A percentile compares a stretch with the other conserved stretches of the same genome.
Evolutionary conservation across 2,797 vertebrate genomes (phyloP).

Genomic region (Meda fulgida): DNA sequence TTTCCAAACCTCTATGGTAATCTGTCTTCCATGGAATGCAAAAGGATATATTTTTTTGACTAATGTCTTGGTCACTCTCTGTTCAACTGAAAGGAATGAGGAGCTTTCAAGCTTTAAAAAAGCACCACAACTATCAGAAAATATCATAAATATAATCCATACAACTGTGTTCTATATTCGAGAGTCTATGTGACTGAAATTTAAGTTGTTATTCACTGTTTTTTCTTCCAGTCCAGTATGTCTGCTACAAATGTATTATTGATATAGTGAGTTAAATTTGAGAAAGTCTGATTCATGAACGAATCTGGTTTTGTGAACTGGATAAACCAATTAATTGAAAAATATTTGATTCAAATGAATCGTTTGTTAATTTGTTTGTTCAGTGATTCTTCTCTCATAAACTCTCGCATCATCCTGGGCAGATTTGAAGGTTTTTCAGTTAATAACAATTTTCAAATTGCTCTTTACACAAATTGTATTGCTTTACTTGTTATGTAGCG

Average conservation of each 20-base stretch:
- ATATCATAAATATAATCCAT: not conserved
- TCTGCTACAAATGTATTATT: not conserved
- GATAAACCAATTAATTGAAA: not conserved
- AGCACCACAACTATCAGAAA: not conserved
- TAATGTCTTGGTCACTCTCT: not conserved
- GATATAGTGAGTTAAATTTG: not conserved
- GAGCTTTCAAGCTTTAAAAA: not conserved
- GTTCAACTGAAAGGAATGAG: not conserved
- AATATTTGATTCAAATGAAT: not conserved
- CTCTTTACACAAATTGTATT: not conserved
- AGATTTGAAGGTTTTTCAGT: not conserved
- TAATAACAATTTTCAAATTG: not conserved
- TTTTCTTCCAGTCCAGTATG: not conserved
- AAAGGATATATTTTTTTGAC: not conserved
- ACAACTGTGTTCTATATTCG: not conserved
- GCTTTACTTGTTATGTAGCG: too few relatives aligned
- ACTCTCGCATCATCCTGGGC: not conserved
- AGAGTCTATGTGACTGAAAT: not conserved
- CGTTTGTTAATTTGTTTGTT: not conserved
- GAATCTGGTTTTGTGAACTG: not conserved
- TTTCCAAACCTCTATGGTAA: not conserved
- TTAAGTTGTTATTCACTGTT: not conserved
- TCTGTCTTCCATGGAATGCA: slow-evolving; percentile 3
- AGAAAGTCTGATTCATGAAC: not conserved
- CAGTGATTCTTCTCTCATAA: not conserved